Conservation (phyloP, 2,113 vertebrate genomes). For the Lepus americanus region DNA sequence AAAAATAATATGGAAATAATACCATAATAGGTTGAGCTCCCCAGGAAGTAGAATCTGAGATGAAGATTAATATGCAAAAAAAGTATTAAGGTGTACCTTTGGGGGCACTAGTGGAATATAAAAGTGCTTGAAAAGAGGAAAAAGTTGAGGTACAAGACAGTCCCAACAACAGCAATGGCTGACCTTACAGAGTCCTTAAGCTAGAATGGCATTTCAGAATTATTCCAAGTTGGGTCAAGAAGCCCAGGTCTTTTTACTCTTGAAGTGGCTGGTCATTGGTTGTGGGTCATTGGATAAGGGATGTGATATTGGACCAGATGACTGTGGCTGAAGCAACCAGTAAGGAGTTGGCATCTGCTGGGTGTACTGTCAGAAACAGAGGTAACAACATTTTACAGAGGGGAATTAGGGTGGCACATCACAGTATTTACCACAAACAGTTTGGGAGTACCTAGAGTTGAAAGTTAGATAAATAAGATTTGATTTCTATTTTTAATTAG, state of each 20-base stretch:
- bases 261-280: neutral
- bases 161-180: neutral
- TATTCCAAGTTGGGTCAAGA: conserved; percentile 50
- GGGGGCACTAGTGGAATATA: neutral
- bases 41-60: conserved; percentile 32
- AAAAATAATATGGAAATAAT: conserved; percentile 57
- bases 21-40: neutral
- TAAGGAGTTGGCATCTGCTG: neutral
- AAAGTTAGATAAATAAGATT: conserved; percentile 51
- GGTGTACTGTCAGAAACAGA: neutral
- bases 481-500: conserved; percentile 58
- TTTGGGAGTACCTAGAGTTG: conserved; percentile 44
- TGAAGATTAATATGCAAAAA: conserved; percentile 53
- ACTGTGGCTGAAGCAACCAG: conserved; percentile 32
- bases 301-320: neutral
- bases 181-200: neutral
- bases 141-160: neutral
- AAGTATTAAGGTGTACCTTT: neutral
- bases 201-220: neutral
- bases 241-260: conserved; percentile 2
- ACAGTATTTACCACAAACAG: conserved; percentile 18
- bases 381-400: conserved; percentile 11
- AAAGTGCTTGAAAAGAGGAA: conserved; percentile 11
- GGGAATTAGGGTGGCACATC: neutral
- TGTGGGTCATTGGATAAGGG: neutral